These are phyloP conservation scores for Carcinoscorpius rotundicauda DNA, from an alignment of 1,140 invertebrate genomes.

Conservation along the genomic window DNA sequence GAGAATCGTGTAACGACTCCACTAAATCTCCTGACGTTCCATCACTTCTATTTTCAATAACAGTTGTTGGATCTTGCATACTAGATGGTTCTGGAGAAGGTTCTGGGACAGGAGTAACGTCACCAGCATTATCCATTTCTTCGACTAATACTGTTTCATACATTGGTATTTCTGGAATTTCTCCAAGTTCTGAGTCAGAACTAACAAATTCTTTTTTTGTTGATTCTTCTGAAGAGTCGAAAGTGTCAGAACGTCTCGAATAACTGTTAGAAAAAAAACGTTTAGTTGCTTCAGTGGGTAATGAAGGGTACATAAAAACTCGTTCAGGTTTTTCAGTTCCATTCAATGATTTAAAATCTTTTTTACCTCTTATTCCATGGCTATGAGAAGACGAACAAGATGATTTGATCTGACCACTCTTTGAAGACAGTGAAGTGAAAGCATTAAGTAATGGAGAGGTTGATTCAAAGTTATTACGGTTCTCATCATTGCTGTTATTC, in stretches of 20 bases:
- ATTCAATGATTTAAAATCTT: too few species aligned
- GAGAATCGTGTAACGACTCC: too few species aligned
- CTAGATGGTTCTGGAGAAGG: slow-evolving; percentile 20
- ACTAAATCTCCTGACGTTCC: slow-evolving; percentile 12
- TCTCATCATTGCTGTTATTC: slow-evolving; percentile 7
- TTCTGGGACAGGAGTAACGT: slow-evolving; percentile 16
- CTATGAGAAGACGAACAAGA: slow-evolving; percentile 3
- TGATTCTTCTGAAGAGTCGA: slow-evolving; percentile 21
- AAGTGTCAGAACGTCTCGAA: slow-evolving; percentile 3
- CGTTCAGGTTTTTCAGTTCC: too few species aligned
- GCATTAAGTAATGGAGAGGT: slow-evolving; percentile 3
- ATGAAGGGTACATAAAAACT: too few species aligned
- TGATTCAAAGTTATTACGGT: slow-evolving; percentile 13
- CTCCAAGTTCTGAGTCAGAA: slow-evolving; percentile 1
- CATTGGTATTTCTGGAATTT: background rate
- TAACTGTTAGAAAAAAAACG: too few species aligned
- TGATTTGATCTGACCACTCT: slow-evolving; percentile 4
- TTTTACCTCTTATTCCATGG: slow-evolving; percentile 1
- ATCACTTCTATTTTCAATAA: slow-evolving; percentile 18
- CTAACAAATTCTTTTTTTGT: slow-evolving; percentile 17
- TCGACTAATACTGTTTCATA: too few species aligned
- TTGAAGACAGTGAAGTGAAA: slow-evolving; percentile 19
- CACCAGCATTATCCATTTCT: background rate
- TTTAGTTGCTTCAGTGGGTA: too few species aligned
- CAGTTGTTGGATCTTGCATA: slow-evolving; percentile 17